phyloP scores from a whole-genome alignment of 64 coral and sea anemone genomes.

The Stichodactyla helianthus region DNA sequence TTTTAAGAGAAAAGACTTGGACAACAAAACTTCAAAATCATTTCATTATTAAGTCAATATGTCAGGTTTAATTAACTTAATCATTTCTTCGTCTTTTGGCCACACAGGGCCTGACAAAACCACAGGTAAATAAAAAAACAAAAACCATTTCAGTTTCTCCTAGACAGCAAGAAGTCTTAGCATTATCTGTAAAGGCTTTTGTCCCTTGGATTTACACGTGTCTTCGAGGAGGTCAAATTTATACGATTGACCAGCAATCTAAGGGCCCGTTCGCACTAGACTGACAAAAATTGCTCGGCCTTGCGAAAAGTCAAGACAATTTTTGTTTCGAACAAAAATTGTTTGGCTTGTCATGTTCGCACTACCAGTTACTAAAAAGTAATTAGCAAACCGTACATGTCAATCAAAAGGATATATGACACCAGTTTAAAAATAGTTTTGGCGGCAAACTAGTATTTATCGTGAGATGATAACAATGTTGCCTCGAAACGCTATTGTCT shows the following conservation, averaged over 20 bases:
- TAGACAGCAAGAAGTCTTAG: neutral
- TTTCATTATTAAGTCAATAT: slow-evolving; percentile 3
- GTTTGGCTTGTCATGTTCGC: no score
- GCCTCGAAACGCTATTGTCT: no score
- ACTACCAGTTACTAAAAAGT: no score
- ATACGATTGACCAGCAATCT: slow-evolving; percentile 7
- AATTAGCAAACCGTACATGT: no score
- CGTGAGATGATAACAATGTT: no score
- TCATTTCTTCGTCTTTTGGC: neutral
- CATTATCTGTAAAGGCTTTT: slow-evolving; percentile 4
- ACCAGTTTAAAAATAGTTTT: no score
- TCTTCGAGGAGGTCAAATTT: slow-evolving; percentile 15
- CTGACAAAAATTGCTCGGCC: no score
- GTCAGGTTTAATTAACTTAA: slow-evolving; percentile 11
- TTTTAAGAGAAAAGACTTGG: neutral
- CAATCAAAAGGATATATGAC: no score
- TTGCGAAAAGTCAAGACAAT: no score
- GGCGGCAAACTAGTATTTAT: no score
- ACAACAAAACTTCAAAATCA: neutral
- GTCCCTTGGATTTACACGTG: slow-evolving; percentile 11
- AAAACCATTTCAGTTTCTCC: neutral
- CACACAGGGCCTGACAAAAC: slow-evolving; percentile 15
- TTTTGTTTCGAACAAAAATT: no score
- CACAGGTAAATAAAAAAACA: slow-evolving; percentile 7
- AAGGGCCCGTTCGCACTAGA: no score